A percentile compares a stretch with the other conserved stretches of the same genome.
These are phyloP conservation scores for Dendroctonus ponderosae DNA, from an alignment of 1,140 invertebrate genomes.

Conservation along the genomic window DNA sequence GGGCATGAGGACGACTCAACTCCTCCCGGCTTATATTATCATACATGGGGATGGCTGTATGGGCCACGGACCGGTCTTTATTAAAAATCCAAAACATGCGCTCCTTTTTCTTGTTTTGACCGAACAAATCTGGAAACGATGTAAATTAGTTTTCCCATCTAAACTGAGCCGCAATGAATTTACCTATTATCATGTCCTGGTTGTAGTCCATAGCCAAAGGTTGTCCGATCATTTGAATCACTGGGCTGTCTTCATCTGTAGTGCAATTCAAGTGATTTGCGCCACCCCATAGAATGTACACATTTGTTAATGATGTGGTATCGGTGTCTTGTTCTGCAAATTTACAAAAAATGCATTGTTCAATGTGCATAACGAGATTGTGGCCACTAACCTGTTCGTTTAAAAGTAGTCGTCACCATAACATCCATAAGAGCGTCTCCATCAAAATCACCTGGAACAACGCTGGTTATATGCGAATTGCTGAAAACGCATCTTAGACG, in stretches of 20 bases:
- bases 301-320: constrained; percentile 49
- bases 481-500: constrained; percentile 62
- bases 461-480: constrained; percentile 62
- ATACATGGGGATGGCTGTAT: constrained; percentile 53
- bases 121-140: constrained; percentile 71
- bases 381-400: background rate
- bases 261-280: constrained; percentile 64
- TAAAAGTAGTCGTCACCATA: constrained; percentile 64
- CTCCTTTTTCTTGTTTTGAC: constrained; percentile 58
- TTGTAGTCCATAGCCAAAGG: constrained; percentile 88
- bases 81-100: constrained; percentile 76
- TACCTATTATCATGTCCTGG: constrained; percentile 82
- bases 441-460: constrained; percentile 92
- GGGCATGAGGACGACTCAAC: constrained; percentile 70
- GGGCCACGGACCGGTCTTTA: constrained; percentile 56
- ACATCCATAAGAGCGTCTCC: constrained; percentile 94
- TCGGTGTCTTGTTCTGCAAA: constrained; percentile 36
- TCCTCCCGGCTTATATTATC: constrained; percentile 26
- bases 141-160: background rate
- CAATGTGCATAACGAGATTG: too few species aligned
- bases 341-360: constrained; percentile 14
- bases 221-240: constrained; percentile 69
- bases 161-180: background rate
- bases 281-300: constrained; percentile 75
- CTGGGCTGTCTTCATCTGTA: constrained; percentile 49